Conservation (phyloP, 2,113 vertebrate species). For the Podarcis muralis region DNA sequence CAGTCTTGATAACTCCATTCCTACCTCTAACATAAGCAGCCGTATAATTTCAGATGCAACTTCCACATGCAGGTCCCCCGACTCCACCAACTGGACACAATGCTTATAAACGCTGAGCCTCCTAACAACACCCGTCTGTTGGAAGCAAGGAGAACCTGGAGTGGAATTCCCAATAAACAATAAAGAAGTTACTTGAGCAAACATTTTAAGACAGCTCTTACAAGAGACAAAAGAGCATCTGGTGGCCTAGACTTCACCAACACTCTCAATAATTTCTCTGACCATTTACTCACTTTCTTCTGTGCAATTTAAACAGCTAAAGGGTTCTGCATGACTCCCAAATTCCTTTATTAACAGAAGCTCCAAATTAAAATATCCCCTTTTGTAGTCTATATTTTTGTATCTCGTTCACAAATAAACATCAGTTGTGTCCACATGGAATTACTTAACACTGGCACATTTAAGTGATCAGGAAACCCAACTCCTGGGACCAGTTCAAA, state of each 20-base stretch:
- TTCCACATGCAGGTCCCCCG: slow-evolving; percentile 87
- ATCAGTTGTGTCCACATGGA: rapidly evolving
- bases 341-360: neutral
- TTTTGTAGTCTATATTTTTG: neutral
- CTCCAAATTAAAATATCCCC: neutral
- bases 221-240: neutral
- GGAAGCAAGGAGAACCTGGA: slow-evolving; percentile 85
- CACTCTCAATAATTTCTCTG: neutral
- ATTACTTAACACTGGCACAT: rapidly evolving
- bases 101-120: slow-evolving; percentile 87
- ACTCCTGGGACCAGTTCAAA: rapidly evolving
- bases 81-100: slow-evolving; percentile 89
- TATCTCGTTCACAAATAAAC: neutral
- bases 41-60: slow-evolving; percentile 90
- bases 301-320: neutral
- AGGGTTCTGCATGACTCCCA: neutral
- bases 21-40: slow-evolving; percentile 94
- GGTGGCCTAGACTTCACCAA: neutral
- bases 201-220: neutral
- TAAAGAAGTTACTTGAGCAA: neutral
- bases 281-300: neutral
- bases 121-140: slow-evolving; percentile 77
- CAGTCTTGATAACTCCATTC: neutral
- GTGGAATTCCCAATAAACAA: neutral
- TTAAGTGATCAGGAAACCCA: neutral